A percentile compares a stretch with the other conserved stretches of the same genome.
phyloP scores from a whole-genome alignment of 2,888 invertebrate genomes.

The Serrognathus titanus region DNA sequence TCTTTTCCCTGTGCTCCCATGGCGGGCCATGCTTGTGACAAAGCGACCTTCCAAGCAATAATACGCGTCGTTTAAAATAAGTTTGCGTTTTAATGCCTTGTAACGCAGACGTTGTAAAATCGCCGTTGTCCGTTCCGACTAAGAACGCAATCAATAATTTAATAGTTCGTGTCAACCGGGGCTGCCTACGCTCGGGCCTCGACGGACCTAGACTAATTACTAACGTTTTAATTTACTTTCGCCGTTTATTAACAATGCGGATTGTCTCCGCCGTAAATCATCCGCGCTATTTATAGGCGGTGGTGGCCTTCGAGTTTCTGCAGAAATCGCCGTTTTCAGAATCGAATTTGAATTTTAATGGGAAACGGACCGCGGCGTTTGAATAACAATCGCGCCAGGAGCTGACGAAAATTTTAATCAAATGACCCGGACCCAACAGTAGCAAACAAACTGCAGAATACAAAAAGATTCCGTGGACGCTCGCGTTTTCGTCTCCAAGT shows the following conservation, averaged over 20 bases:
- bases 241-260: background rate
- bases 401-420: too few species aligned
- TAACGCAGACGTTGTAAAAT: constrained; percentile 17
- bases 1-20: too few species aligned
- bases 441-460: too few species aligned
- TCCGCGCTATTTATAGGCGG: too few species aligned
- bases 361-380: too few species aligned
- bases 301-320: background rate
- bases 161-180: constrained; percentile 14
- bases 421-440: too few species aligned
- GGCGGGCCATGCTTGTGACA: too few species aligned
- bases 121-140: constrained; percentile 12
- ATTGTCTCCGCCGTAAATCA: background rate
- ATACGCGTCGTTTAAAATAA: constrained; percentile 5
- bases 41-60: too few species aligned
- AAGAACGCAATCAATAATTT: constrained; percentile 19
- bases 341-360: too few species aligned
- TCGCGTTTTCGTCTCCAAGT: too few species aligned
- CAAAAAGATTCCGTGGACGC: too few species aligned
- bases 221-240: constrained; percentile 3
- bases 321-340: background rate
- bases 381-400: too few species aligned
- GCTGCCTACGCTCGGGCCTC: constrained; percentile 7
- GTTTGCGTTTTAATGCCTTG: constrained; percentile 14
- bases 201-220: background rate